A percentile compares a stretch with the other conserved stretches of the same genome.
Conservation (phyloP, 2,797 vertebrate species). For the Spinibarbus caldwelli region DNA sequence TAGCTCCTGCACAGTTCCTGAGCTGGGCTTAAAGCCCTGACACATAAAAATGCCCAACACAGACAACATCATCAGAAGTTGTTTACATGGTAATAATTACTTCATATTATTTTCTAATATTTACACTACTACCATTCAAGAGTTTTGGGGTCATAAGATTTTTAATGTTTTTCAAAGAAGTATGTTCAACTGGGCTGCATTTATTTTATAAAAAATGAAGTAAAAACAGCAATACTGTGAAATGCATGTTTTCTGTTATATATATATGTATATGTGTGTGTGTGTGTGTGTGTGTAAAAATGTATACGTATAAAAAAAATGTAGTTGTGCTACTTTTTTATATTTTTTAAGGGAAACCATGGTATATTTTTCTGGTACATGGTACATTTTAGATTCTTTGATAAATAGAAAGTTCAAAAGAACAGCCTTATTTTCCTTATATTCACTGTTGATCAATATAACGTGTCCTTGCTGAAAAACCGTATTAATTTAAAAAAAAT, state of each 20-base stretch:
- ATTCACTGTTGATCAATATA: not conserved
- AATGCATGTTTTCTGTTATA: not conserved
- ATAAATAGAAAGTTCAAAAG: not conserved
- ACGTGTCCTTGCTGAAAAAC: not conserved
- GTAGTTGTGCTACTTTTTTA: too few relatives aligned
- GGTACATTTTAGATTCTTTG: too few relatives aligned
- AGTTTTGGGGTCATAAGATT: not conserved
- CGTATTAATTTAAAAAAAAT: not conserved
- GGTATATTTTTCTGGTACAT: too few relatives aligned
- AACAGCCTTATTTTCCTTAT: not conserved
- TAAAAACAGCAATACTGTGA: not conserved
- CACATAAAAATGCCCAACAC: slow-evolving; percentile 5
- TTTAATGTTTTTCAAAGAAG: not conserved
- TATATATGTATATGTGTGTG: too few relatives aligned
- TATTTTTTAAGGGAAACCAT: too few relatives aligned
- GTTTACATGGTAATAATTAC: not conserved
- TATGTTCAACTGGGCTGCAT: not conserved
- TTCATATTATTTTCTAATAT: not conserved
- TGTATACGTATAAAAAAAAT: too few relatives aligned
- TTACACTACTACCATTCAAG: not conserved
- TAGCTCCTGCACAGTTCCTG: slow-evolving; percentile 96
- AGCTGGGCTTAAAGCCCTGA: slow-evolving; percentile 99
- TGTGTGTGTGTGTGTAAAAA: too few relatives aligned
- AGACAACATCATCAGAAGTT: not conserved
- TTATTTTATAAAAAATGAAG: not conserved